Evolutionary conservation across 2,888 invertebrate genomes (phyloP), one percentile per base, ranked within the genome.

Genomic region (Polia nebulosa): DNA sequence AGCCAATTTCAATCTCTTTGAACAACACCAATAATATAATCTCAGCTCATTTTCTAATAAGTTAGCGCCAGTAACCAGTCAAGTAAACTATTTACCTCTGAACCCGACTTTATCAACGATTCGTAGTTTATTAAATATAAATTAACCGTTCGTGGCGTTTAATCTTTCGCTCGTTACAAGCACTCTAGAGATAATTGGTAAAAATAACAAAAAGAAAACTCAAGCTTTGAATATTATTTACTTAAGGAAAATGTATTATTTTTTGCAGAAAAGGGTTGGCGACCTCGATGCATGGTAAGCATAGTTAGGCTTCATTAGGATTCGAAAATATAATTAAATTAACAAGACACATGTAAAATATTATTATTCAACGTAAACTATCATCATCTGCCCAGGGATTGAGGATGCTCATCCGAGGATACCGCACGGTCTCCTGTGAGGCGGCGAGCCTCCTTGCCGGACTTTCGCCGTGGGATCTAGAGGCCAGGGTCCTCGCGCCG

Each of bases 41-140:
- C 51, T 47, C 6, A 39, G 29, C 8, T 49, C 20, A 20, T 39
- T 20, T 58, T 27, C 17, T 60, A 47, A 25, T 25, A 15, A 44
- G 34, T 25, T 58, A 15, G 39, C 36, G 20, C 44, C 32, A 62
- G 29, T 45, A 41, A 61, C 17, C 20, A 45, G 20, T 49, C 2
- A 9, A 47, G 39, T 36, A n/a, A 59, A 57, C 52, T 57, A n/a
- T 22, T 39, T n/a, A 20, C 56, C 6, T 79, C 65, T 60, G 60
- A 49, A 55, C 59, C n/a, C 52, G n/a, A 44, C 49, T 29, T 82
- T 74, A 69, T 55, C 47, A 49, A 39, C 64, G 68, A 64, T 68
- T 69, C 56, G 11, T 67, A 76, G 57, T 72, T 70, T 81, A 76
- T 73, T 68, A 73, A 68, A 72, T 71, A 63, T 69, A 69, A 73